Evolutionary conservation across 2,888 invertebrate genomes (phyloP).

Genomic region (Drosophila affinis): DNA sequence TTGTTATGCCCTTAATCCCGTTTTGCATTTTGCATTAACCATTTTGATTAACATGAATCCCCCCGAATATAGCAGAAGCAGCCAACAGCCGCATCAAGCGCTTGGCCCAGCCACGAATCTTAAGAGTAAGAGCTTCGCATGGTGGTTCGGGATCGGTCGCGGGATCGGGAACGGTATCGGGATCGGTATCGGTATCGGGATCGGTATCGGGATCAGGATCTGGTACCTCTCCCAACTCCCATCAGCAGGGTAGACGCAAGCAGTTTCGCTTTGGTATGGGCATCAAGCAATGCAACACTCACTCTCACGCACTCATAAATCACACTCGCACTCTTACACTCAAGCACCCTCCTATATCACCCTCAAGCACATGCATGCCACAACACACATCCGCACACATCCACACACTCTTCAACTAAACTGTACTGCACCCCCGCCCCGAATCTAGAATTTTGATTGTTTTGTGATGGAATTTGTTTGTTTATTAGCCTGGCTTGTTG

Average conservation of each 20-base stretch:
- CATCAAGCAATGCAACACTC: conserved; percentile 60
- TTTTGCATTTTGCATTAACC: conserved; percentile 32
- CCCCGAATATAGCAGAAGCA: conserved; percentile 32
- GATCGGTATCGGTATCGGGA: conserved; percentile 36
- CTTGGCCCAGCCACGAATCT: conserved; percentile 86
- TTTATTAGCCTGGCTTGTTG: conserved; percentile 30
- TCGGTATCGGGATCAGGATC: conserved; percentile 39
- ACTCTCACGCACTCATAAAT: background rate
- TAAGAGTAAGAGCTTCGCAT: conserved; percentile 86
- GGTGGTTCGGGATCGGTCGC: conserved; percentile 79
- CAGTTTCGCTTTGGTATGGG: conserved; percentile 86
- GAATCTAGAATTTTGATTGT: conserved; percentile 28
- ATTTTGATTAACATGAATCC: conserved; percentile 29
- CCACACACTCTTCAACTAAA: background rate
- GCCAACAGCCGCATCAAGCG: conserved; percentile 81
- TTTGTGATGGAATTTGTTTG: conserved; percentile 28
- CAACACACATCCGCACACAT: conserved; percentile 6
- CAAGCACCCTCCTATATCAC: background rate
- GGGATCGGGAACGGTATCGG: conserved; percentile 74
- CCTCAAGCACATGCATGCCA: conserved; percentile 6
- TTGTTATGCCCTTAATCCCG: conserved; percentile 10
- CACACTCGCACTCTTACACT: background rate
- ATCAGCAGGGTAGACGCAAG: conserved; percentile 78
- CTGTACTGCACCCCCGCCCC: background rate
- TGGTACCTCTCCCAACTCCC: conserved; percentile 24